Conservation (phyloP, 2,113 vertebrate species). For the Taurulus bubalis region DNA sequence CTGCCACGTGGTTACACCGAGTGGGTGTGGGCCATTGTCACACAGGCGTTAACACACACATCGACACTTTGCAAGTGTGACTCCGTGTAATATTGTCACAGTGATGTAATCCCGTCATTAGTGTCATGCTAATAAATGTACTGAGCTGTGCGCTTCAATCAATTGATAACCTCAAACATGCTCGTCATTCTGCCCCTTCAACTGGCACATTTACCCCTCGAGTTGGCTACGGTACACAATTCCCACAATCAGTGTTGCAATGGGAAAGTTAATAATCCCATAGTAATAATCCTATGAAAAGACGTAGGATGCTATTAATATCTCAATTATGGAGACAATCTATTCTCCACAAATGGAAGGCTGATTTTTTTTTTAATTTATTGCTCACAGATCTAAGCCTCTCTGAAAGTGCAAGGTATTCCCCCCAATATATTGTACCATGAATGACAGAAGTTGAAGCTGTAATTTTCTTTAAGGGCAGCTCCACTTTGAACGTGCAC, state of each 20-base stretch:
- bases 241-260: neutral
- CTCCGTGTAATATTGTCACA: constrained; percentile 33
- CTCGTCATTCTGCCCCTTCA: constrained; percentile 1
- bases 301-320: neutral
- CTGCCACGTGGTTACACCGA: constrained; percentile 48
- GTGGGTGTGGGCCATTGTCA: constrained; percentile 49
- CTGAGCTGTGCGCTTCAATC: constrained; percentile 30
- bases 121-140: constrained; percentile 38
- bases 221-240: constrained; percentile 26
- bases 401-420: constrained; percentile 32
- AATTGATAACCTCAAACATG: constrained; percentile 57
- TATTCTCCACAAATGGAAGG: neutral
- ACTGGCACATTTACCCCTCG: constrained; percentile 35
- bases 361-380: neutral
- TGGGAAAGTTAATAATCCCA: neutral
- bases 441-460: constrained; percentile 62
- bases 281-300: neutral
- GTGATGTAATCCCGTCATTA: constrained; percentile 31
- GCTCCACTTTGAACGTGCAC: constrained; percentile 72
- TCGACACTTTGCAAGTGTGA: constrained; percentile 30
- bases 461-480: constrained; percentile 61
- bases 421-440: neutral
- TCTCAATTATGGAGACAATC: neutral
- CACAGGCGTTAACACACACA: constrained; percentile 14
- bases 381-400: neutral